phyloP scores from a whole-genome alignment of 2,888 invertebrate genomes.

The Notodonta dromedarius region DNA sequence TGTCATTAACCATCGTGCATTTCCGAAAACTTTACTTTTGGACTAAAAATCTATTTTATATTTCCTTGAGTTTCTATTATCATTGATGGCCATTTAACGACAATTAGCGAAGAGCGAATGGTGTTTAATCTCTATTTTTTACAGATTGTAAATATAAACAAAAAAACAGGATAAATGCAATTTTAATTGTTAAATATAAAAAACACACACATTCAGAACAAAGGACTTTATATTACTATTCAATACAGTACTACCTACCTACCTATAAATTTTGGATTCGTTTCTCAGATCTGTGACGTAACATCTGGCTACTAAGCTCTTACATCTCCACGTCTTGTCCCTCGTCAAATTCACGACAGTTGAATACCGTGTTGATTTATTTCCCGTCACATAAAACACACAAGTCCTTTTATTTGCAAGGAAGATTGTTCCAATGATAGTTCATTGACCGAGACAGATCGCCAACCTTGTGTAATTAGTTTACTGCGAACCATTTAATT shows the following conservation, averaged over 20 bases:
- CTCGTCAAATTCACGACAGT: not conserved
- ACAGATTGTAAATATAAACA: no score
- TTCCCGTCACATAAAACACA: not conserved
- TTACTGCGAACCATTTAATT: slow-evolving; percentile 17
- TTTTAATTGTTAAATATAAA: no score
- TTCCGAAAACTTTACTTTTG: not conserved
- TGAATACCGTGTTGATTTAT: not conserved
- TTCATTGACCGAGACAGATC: slow-evolving; percentile 1
- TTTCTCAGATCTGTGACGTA: not conserved
- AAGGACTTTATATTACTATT: no score
- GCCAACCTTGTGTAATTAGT: slow-evolving; percentile 20
- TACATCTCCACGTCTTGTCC: not conserved
- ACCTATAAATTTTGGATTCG: no score
- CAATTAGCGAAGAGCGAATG: not conserved
- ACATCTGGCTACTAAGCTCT: not conserved
- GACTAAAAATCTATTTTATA: not conserved
- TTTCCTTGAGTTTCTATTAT: not conserved
- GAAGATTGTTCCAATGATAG: not conserved
- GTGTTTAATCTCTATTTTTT: no score
- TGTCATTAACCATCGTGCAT: not conserved
- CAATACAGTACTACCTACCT: no score
- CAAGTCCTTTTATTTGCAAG: not conserved
- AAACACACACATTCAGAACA: no score
- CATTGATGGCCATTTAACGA: not conserved
- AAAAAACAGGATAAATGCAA: no score